Evolutionary conservation across 2,797 vertebrate species (phyloP).

Genomic region (Okamejei kenojei): DNA sequence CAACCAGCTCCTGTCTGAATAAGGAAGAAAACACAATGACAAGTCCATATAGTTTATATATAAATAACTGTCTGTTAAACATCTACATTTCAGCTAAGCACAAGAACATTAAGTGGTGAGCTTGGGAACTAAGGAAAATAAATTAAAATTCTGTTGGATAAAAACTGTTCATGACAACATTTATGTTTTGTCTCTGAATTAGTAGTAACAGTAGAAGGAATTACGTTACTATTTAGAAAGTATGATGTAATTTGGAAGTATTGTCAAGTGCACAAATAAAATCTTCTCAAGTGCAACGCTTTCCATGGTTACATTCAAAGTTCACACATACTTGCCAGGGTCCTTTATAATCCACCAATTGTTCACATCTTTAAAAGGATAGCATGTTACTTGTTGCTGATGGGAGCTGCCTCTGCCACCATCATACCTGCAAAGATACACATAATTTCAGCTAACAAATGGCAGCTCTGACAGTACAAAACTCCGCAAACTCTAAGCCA

Average conservation of each 20-base stretch:
- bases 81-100: neutral
- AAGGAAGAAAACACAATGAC: neutral
- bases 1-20: slow-evolving; percentile 78
- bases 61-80: neutral
- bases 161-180: neutral
- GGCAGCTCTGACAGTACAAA: neutral
- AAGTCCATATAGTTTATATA: neutral
- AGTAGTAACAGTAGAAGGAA: neutral
- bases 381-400: slow-evolving; percentile 95
- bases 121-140: neutral
- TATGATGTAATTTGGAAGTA: neutral
- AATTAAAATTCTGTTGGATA: neutral
- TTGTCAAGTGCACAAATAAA: neutral
- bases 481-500: neutral
- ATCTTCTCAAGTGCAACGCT: neutral
- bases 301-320: neutral
- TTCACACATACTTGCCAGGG: slow-evolving; percentile 64
- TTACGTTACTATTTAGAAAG: neutral
- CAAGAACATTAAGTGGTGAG: no score
- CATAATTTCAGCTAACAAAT: neutral
- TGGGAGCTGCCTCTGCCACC: slow-evolving; percentile 88
- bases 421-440: slow-evolving; percentile 66
- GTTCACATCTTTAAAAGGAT: slow-evolving; percentile 94
- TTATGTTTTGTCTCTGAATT: neutral
- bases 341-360: slow-evolving; percentile 98